Evolutionary conservation across 2,888 invertebrate species (phyloP), one percentile per base, ranked within the genome.

Genomic region (Drosophila meridiana): DNA sequence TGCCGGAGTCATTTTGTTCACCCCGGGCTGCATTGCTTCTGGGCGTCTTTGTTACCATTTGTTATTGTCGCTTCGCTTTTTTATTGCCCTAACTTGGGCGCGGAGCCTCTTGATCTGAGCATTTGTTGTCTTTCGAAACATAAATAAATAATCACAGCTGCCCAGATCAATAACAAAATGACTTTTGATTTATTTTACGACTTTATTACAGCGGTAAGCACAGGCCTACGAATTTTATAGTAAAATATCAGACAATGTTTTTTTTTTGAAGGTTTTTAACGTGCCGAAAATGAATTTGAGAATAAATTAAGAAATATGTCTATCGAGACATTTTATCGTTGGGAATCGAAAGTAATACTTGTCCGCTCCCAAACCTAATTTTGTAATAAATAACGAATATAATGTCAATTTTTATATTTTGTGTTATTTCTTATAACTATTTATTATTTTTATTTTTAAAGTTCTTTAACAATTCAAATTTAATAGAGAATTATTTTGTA

Each of bases 11-110:
- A 38, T n/a, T 42, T 40, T 30, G 67, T 14, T 77, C 20, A 55
- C 40, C 57, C 56, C 38, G 30, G 42, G 67, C 42, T 78, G 82
- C 78, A 81, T 52, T 14, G 82, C 82, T 82, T 82, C 80, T 78
- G 80, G 79, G 42, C 73, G 65, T 69, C 56, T 74, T 48, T 78
- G 34, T 61, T 69, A 47, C 57, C 53, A 36, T 50, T 64, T 71
- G 53, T 71, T 76, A 55, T 42, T 50, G 45, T 63, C 43, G 32
- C 42, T 58, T 34, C 42, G 38, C 36, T 50, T 26, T 38, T 66
- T 59, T 56, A 50, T 64, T 69, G 34, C 52, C 58, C 73, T 81
- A 32, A 45, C 30, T 8, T 7, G 6, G 28, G 30, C 52, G 53
- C 11, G 55, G 14, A 8, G 7, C 11, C 13, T 7, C 2, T 53